phyloP scores from a whole-genome alignment of 2,113 vertebrate genomes.

The Nibea albiflora region DNA sequence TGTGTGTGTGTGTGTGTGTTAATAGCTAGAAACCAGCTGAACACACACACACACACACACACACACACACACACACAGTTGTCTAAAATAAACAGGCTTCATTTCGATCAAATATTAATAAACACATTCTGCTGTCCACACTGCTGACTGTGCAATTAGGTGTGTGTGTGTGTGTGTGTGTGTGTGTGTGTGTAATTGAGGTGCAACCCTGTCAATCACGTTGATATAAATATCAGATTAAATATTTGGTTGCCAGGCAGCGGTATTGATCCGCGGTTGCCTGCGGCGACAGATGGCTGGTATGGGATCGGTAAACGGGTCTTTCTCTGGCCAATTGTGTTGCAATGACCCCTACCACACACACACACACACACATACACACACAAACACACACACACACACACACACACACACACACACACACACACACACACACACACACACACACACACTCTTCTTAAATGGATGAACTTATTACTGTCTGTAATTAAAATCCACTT shows the following conservation, averaged over 20 bases:
- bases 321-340: constrained; percentile 41
- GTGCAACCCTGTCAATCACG: constrained; percentile 41
- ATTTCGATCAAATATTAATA: constrained; percentile 55
- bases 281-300: constrained; percentile 34
- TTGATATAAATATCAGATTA: constrained; percentile 63
- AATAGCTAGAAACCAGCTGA: constrained; percentile 32
- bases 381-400: no score
- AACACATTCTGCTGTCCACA: constrained; percentile 43
- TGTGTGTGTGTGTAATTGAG: constrained; percentile 10
- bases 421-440: background rate
- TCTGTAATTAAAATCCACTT: constrained; percentile 54
- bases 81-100: constrained; percentile 33
- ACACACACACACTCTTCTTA: background rate
- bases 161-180: constrained; percentile 2
- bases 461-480: constrained; percentile 21
- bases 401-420: constrained; percentile 10
- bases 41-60: background rate
- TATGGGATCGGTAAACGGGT: constrained; percentile 28
- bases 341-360: constrained; percentile 18
- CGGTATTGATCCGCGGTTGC: constrained; percentile 49
- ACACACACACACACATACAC: constrained; percentile 18
- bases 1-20: background rate
- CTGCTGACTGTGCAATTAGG: background rate
- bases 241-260: constrained; percentile 56
- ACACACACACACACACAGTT: constrained; percentile 10